Evolutionary conservation across 2,113 vertebrate genomes (phyloP).

Genomic region (Cichladusa arquata): DNA sequence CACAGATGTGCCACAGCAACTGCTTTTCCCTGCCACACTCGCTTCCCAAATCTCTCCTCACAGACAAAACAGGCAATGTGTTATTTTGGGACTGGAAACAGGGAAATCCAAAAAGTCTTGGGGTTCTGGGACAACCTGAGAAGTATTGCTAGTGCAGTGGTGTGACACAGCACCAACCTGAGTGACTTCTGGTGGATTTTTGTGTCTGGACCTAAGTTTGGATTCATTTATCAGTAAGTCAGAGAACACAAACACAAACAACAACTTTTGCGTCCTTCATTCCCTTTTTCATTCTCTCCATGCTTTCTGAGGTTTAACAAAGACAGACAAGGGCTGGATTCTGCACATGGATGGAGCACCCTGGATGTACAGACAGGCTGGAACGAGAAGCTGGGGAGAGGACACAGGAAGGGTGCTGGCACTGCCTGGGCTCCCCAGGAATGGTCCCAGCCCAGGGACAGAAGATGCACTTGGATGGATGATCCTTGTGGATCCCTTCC

Average conservation of each 20-base stretch:
- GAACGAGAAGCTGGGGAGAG: background rate
- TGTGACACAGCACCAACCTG: background rate
- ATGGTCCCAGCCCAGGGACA: background rate
- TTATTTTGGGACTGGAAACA: background rate
- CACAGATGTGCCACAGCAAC: background rate
- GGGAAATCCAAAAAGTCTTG: background rate
- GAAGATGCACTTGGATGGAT: too few relatives aligned
- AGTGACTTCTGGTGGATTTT: background rate
- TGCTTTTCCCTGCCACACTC: background rate
- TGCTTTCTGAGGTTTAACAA: background rate
- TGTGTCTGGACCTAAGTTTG: background rate
- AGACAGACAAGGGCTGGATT: background rate
- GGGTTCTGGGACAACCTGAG: background rate
- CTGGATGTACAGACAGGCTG: accelerated
- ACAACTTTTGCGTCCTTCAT: background rate
- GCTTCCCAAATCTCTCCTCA: background rate
- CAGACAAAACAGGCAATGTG: background rate
- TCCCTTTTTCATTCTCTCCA: background rate
- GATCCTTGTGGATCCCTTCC: background rate
- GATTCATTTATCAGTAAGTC: background rate
- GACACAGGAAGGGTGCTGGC: background rate
- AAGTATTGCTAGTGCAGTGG: background rate
- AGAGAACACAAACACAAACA: background rate
- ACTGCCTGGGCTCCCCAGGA: background rate
- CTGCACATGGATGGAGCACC: too few relatives aligned